Conservation (phyloP, 2,888 invertebrate species). For the Drosophila subquinaria region DNA sequence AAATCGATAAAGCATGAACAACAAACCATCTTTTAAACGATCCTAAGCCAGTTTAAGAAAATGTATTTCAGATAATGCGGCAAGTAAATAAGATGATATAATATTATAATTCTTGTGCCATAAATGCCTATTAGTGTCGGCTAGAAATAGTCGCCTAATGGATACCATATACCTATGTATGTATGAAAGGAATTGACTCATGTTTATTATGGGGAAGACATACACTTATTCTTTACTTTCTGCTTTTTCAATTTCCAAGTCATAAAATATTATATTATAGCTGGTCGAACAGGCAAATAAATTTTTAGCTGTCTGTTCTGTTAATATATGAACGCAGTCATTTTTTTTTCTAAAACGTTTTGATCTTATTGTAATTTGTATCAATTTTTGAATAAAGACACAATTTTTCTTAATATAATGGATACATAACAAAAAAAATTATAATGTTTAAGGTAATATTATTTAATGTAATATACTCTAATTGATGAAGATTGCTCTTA, state of each 20-base stretch:
- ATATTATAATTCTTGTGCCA: constrained; percentile 28
- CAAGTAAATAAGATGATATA: constrained; percentile 29
- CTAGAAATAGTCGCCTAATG: constrained; percentile 17
- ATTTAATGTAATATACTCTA: background rate
- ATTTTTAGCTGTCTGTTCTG: background rate
- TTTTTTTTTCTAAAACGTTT: background rate
- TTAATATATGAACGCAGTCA: background rate
- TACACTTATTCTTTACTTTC: background rate
- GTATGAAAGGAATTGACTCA: background rate
- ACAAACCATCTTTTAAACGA: constrained; percentile 45
- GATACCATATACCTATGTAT: background rate
- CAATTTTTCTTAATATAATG: background rate
- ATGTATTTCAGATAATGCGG: constrained; percentile 29
- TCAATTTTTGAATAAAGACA: too few species aligned
- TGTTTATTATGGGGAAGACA: background rate
- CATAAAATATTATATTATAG: background rate
- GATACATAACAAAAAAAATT: background rate
- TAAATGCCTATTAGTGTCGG: constrained; percentile 15
- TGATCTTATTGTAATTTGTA: background rate
- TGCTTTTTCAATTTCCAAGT: background rate
- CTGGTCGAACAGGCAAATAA: background rate
- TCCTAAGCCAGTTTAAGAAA: constrained; percentile 29
- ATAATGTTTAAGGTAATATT: background rate
- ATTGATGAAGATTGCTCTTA: background rate
- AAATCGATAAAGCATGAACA: constrained; percentile 33